Percentiles rank a stretch among this genome's conserved stretches.
Conservation (phyloP, 2,888 invertebrate species). For the Pseudococcus viburni region DNA sequence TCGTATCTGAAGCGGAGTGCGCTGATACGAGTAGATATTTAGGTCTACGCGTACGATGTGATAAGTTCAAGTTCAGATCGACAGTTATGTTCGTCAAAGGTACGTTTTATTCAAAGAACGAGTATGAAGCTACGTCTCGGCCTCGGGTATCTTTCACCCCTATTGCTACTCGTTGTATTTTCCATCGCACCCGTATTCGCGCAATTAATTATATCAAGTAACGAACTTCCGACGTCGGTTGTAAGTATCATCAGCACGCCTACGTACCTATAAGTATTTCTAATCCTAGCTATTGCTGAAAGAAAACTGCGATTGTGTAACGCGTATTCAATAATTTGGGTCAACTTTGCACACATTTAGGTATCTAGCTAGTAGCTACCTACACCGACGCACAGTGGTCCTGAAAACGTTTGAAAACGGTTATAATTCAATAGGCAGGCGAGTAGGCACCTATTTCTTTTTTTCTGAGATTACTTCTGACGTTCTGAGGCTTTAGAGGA, state of each 20-base stretch:
- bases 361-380: no score
- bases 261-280: neutral
- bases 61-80: neutral
- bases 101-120: neutral
- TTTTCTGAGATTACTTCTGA: no score
- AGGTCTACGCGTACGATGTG: neutral
- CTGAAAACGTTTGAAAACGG: no score
- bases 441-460: no score
- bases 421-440: no score
- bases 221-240: neutral
- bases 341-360: no score
- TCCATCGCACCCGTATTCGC: conserved; percentile 19
- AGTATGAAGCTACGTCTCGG: neutral
- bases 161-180: neutral
- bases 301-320: no score
- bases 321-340: no score
- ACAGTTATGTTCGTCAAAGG: neutral
- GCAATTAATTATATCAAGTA: neutral
- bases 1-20: neutral
- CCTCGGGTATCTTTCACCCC: neutral
- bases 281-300: no score
- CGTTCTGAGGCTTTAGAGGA: no score
- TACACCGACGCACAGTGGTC: no score
- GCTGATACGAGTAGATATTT: neutral
- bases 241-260: neutral